These are phyloP conservation scores for Larimichthys polyactis DNA, from an alignment of 2,113 vertebrate genomes.

Conservation along the genomic window DNA sequence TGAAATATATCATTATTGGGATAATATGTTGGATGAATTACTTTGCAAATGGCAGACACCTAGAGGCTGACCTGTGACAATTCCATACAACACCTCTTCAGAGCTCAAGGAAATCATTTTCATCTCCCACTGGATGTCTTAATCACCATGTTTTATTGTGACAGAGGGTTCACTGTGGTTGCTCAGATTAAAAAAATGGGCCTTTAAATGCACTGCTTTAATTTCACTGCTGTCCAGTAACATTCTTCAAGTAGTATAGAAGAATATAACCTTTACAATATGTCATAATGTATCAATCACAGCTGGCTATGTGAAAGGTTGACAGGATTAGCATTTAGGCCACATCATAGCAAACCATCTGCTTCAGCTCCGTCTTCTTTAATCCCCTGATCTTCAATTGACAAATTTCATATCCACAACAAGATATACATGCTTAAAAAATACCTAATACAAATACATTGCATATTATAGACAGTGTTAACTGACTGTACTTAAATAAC, in stretches of 20 bases:
- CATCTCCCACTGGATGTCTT: constrained; percentile 83
- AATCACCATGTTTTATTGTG: constrained; percentile 85
- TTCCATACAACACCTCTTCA: constrained; percentile 77
- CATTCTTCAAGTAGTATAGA: constrained; percentile 14
- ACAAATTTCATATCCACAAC: constrained; percentile 59
- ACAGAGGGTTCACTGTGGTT: constrained; percentile 82
- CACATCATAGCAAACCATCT: constrained; percentile 73
- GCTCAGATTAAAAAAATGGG: constrained; percentile 69
- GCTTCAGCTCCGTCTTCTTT: constrained; percentile 57
- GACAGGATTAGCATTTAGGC: constrained; percentile 64
- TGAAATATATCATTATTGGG: constrained; percentile 84
- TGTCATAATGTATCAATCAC: constrained; percentile 36
- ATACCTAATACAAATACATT: constrained; percentile 7
- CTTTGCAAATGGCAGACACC: constrained; percentile 77
- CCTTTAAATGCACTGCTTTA: constrained; percentile 30
- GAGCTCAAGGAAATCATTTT: constrained; percentile 87
- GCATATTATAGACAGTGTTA: background rate
- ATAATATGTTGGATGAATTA: constrained; percentile 86
- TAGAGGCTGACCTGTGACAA: constrained; percentile 83
- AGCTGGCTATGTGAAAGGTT: constrained; percentile 49
- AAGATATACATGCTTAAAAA: constrained; percentile 45
- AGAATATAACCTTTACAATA: constrained; percentile 42
- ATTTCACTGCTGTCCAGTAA: constrained; percentile 39
- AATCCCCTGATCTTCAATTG: constrained; percentile 66
- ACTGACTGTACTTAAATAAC: background rate